Evolutionary conservation across 2,888 invertebrate species (phyloP).

Genomic region (Uropetala carovei): DNA sequence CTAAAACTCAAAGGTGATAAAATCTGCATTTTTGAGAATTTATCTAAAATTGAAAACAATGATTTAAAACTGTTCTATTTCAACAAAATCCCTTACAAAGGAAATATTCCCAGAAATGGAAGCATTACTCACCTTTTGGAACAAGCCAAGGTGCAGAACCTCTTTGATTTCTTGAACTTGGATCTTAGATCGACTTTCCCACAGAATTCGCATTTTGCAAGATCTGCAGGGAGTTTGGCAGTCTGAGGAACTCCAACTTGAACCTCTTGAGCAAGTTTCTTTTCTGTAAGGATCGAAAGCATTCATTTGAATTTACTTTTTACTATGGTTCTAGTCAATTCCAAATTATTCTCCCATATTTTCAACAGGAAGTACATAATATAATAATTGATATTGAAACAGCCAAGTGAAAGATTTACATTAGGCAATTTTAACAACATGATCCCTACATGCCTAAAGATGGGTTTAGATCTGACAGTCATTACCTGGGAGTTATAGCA

Average conservation of each 20-base stretch:
- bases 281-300: constrained; percentile 72
- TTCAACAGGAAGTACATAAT: no score
- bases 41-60: no score
- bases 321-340: not conserved
- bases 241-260: constrained; percentile 70
- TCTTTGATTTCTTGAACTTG: constrained; percentile 85
- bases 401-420: no score
- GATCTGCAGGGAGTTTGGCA: constrained; percentile 73
- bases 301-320: constrained; percentile 70
- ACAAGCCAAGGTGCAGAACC: constrained; percentile 86
- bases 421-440: no score
- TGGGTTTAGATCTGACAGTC: no score
- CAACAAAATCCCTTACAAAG: not conserved
- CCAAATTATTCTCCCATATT: no score
- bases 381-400: no score
- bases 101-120: constrained; percentile 52
- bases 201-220: constrained; percentile 85
- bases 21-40: no score
- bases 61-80: no score
- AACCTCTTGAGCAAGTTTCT: constrained; percentile 74
- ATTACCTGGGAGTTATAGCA: no score
- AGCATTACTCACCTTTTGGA: constrained; percentile 78
- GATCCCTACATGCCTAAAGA: no score
- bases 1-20: no score
- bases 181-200: constrained; percentile 81